A percentile compares a stretch with the other conserved stretches of the same genome.
phyloP scores from a whole-genome alignment of 1,140 invertebrate species.

The Magallana ariakensis region DNA sequence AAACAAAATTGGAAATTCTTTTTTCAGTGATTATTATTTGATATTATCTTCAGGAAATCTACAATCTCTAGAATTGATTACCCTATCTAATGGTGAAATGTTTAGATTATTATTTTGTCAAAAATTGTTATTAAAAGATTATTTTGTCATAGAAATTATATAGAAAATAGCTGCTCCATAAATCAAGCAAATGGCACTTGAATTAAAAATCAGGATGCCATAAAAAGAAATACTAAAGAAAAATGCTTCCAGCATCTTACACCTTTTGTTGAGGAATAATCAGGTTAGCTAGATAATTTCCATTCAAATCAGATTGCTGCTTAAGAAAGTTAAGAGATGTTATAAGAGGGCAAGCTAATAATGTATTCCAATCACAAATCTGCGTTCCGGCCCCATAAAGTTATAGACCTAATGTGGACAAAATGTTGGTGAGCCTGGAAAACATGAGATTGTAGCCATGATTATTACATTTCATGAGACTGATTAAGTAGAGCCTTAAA shows the following conservation, averaged over 20 bases:
- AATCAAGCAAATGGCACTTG: neutral
- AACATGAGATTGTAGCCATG: constrained; percentile 12
- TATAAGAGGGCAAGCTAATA: neutral
- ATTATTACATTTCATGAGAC: constrained; percentile 19
- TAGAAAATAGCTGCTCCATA: neutral
- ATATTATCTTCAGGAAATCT: too few relatives aligned
- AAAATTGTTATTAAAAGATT: too few relatives aligned
- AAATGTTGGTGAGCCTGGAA: constrained; percentile 1
- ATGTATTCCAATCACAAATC: constrained; percentile 16
- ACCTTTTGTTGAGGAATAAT: constrained; percentile 6
- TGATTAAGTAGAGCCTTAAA: constrained; percentile 27
- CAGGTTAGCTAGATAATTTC: neutral
- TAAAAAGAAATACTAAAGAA: neutral
- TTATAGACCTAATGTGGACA: neutral
- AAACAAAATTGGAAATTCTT: too few relatives aligned
- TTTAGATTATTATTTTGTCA: too few relatives aligned
- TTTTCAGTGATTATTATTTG: too few relatives aligned
- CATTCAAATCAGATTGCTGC: constrained; percentile 29
- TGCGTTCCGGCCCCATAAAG: neutral
- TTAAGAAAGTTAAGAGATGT: neutral
- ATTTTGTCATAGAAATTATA: too few relatives aligned
- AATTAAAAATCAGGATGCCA: neutral
- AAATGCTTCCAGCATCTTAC: neutral
- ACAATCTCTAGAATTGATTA: too few relatives aligned
- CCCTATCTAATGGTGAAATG: too few relatives aligned